Percentiles rank a stretch among this genome's conserved stretches.
Conservation (phyloP, 1,140 invertebrate genomes). For the Bombus difficillimus region DNA sequence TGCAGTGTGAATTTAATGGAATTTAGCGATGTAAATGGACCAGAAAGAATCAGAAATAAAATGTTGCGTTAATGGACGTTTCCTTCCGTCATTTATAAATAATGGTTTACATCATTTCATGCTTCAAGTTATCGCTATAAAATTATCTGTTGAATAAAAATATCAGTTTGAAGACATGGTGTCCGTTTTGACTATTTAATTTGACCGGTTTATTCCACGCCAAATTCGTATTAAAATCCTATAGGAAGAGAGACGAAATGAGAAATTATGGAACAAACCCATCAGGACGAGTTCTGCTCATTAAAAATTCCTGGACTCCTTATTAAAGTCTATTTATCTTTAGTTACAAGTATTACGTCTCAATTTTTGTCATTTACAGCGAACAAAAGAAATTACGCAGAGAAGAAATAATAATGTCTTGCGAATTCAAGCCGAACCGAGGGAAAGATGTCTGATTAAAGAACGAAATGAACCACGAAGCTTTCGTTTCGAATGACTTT, state of each 20-base stretch:
- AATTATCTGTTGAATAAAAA: no score
- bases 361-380: not conserved
- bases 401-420: not conserved
- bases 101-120: no score
- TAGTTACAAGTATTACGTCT: not conserved
- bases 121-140: no score
- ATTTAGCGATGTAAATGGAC: no score
- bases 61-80: no score
- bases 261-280: not conserved
- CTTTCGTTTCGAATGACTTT: conserved; percentile 19
- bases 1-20: no score
- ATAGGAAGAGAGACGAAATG: not conserved
- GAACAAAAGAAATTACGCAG: not conserved
- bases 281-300: not conserved
- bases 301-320: not conserved
- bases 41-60: no score
- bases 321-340: not conserved
- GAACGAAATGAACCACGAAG: conserved; percentile 17
- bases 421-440: not conserved
- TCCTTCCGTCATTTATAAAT: no score
- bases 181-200: no score
- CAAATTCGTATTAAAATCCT: no score
- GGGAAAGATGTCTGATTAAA: conserved; percentile 7
- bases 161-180: no score
- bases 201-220: no score